Evolutionary conservation across 2,113 vertebrate genomes (phyloP), one percentile per base, ranked within the genome.

Genomic region (Anolis sagrei): DNA sequence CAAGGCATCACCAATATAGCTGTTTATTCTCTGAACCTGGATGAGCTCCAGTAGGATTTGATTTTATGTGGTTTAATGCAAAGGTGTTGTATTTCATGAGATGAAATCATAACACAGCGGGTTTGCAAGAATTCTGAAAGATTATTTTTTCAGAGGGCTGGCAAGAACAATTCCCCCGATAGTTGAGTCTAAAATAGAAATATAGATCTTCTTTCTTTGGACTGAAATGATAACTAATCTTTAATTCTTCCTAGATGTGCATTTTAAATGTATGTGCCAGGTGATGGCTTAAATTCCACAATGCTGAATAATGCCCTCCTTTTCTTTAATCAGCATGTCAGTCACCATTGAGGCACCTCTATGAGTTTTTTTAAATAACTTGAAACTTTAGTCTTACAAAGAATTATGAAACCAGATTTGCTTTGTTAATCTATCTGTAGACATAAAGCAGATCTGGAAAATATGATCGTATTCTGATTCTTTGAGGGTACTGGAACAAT

Each of bases 61-160:
- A 90, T 95, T 97, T 96, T 97, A 97, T 96, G 95, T 95, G 93
- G 94, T 95, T 96, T 96, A 96, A 96, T 96, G 95, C 95, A 96
- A 97, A 97, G 95, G 96, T 97, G 95, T 96, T 96, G 91, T 96
- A 96, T 97, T 97, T 97, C 96, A 97, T 96, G 93, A 95, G 96
- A 97, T 97, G 96, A 97, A 97, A 97, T 97, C 96, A 97, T 97
- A 97, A 97, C 95, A 95, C 93, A 97, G 93, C 93, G 95, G 94
- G 94, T 93, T 95, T 96, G 95, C 91, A 96, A 96, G 95, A 96
- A 96, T 96, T 97, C 93, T 93, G 95, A 94, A 95, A 96, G 96
- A 97, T 97, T 96, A 95, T 96, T 96, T 96, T 96, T 96, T 97
- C 93, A 93, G 93, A 94, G 94, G 93, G 87, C 93, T 97, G 96